These are phyloP conservation scores for Diorhabda elongata DNA, from an alignment of 1,140 invertebrate species.

Conservation along the genomic window DNA sequence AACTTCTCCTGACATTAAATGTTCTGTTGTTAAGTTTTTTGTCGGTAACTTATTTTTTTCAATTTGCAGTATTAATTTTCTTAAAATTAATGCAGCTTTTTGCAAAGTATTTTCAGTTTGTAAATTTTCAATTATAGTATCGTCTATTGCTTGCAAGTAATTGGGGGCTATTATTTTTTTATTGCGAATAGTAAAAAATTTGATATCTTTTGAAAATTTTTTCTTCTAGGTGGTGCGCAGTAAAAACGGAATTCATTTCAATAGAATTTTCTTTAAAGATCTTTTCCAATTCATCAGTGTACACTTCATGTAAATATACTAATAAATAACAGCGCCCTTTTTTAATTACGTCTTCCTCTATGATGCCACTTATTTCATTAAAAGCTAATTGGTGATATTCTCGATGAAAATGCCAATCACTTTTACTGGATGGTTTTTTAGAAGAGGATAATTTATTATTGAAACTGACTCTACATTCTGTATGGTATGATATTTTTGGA, in stretches of 20 bases:
- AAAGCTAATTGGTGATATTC: too few species aligned
- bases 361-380: too few species aligned
- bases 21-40: conserved; percentile 3
- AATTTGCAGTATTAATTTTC: conserved; percentile 1
- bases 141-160: neutral
- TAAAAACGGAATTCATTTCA: neutral
- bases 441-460: too few species aligned
- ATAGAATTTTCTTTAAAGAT: neutral
- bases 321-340: too few species aligned
- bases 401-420: too few species aligned
- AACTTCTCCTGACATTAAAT: conserved; percentile 5
- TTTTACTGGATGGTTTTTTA: too few species aligned
- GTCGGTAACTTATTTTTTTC: conserved; percentile 4
- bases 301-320: too few species aligned
- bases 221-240: conserved; percentile 6
- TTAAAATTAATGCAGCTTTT: conserved; percentile 3
- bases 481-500: too few species aligned
- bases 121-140: neutral
- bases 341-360: too few species aligned
- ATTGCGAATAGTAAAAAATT: conserved; percentile 4
- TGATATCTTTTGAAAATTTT: conserved; percentile 9
- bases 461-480: too few species aligned
- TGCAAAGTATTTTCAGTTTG: conserved; percentile 1
- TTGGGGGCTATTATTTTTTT: conserved; percentile 3
- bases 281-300: too few species aligned